Percentiles rank a stretch among this genome's conserved stretches.
Evolutionary conservation across 2,888 invertebrate species (phyloP).

Genomic region (Acanthoscelides obtectus): DNA sequence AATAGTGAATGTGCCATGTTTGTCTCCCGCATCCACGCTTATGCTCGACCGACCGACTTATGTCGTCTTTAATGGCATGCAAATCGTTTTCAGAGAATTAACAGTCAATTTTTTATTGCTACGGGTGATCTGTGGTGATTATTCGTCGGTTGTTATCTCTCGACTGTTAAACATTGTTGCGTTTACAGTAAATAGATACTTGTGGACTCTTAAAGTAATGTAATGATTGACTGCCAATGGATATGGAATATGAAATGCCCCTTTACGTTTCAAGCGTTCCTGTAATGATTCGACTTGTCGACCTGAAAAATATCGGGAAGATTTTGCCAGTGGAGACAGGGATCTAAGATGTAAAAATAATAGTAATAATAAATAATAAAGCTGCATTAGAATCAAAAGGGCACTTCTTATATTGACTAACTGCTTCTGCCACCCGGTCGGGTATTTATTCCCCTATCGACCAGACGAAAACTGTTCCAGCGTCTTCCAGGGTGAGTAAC

Average conservation of each 20-base stretch:
- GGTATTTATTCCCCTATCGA: too few relatives aligned
- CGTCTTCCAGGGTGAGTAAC: too few relatives aligned
- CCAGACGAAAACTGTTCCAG: too few relatives aligned
- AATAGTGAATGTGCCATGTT: background rate
- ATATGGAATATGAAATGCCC: background rate
- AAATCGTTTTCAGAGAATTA: background rate
- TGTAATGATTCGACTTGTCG: background rate
- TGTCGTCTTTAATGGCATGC: background rate
- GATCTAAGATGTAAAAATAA: too few relatives aligned
- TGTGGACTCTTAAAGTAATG: background rate
- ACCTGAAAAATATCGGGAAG: background rate
- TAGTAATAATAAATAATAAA: too few relatives aligned
- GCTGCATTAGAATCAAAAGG: too few relatives aligned
- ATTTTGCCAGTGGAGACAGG: background rate
- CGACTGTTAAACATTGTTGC: background rate
- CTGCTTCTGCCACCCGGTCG: too few relatives aligned
- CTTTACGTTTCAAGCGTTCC: conserved; percentile 1
- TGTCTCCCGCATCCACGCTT: background rate
- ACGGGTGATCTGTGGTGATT: background rate
- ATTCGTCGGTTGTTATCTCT: background rate
- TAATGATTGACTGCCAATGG: background rate
- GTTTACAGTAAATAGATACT: background rate
- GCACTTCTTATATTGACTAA: too few relatives aligned
- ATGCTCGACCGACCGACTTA: background rate
- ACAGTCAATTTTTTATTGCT: background rate